Evolutionary conservation across 2,888 invertebrate genomes (phyloP), one percentile per base, ranked within the genome.

Genomic region (Adelognathus sp.): DNA sequence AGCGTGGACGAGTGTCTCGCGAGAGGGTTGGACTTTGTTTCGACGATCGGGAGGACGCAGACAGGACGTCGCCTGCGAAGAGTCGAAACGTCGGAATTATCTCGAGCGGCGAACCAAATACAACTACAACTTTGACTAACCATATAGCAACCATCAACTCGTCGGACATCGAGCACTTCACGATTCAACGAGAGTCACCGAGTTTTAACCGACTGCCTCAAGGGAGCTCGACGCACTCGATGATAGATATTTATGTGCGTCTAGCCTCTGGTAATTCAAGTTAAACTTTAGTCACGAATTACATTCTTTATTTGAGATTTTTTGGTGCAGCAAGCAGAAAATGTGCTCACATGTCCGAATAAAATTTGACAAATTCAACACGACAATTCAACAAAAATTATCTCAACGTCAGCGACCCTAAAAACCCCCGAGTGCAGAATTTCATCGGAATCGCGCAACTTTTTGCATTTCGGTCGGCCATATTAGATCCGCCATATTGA

Each of bases 31-130:
- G 9, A 70, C 44, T 58, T 52, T 69, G 58, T 18, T 46, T n/a
- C 5, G 24, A 29, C 31, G 60, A 52, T 54, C 50, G 71, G 36
- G 36, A 66, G 60, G 14, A 67, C n/a, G 58, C 18, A 61, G 54
- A 31, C 63, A 61, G 75, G 66, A 75, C 67, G 75, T 75, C 67
- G 67, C 67, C 71, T 31, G 75, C 75, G 67, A 63, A 67, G 75
- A 72, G 63, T 0, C 71, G 71, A 33, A 79, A 76, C 79, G 75
- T 31, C 52, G 14, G 50, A 56, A 75, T 79, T 75, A 69, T 58
- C 16, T 33, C 56, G 56, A 44, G 27, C 21, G 39, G n/a, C 14
- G 39, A 54, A 41, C 9, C 4, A 5, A 31, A 64, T 44, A 46
- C 58, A 71, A 63, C 61, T 39, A 27, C 58, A 41, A 58, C 44